Percentiles rank a stretch among this genome's conserved stretches.
These are phyloP conservation scores for Metopia argyrocephala DNA, from an alignment of 2,888 invertebrate species.

Conservation along the genomic window DNA sequence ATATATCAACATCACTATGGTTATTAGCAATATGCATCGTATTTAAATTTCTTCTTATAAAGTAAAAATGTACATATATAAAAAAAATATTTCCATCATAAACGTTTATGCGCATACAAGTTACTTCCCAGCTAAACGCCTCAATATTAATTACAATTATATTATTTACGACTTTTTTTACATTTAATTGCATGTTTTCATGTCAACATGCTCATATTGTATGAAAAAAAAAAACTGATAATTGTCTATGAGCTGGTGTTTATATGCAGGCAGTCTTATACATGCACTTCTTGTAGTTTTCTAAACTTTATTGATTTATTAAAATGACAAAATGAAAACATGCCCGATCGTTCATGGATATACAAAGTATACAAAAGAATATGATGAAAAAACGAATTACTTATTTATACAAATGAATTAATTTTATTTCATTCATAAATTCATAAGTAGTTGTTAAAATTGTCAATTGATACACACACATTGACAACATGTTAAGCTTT, in stretches of 20 bases:
- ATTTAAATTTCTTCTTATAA: neutral
- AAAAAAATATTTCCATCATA: neutral
- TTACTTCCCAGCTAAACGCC: slow-evolving; percentile 49
- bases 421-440: slow-evolving; percentile 64
- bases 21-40: neutral
- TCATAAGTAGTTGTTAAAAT: slow-evolving; percentile 23
- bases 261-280: neutral
- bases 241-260: neutral
- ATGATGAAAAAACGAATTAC: slow-evolving; percentile 1
- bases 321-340: slow-evolving; percentile 50
- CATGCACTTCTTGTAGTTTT: slow-evolving; percentile 14
- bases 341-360: neutral
- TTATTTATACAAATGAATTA: slow-evolving; percentile 53
- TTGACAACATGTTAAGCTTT: too few relatives aligned
- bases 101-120: neutral
- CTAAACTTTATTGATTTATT: slow-evolving; percentile 54
- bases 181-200: slow-evolving; percentile 62
- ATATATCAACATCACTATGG: neutral
- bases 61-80: neutral
- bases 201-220: slow-evolving; percentile 50
- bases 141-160: slow-evolving; percentile 55
- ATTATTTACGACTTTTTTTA: slow-evolving; percentile 57
- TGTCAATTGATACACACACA: slow-evolving; percentile 20
- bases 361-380: neutral
- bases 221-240: neutral